phyloP scores from a whole-genome alignment of 1,140 invertebrate genomes.

The Cryptotermes secundus region DNA sequence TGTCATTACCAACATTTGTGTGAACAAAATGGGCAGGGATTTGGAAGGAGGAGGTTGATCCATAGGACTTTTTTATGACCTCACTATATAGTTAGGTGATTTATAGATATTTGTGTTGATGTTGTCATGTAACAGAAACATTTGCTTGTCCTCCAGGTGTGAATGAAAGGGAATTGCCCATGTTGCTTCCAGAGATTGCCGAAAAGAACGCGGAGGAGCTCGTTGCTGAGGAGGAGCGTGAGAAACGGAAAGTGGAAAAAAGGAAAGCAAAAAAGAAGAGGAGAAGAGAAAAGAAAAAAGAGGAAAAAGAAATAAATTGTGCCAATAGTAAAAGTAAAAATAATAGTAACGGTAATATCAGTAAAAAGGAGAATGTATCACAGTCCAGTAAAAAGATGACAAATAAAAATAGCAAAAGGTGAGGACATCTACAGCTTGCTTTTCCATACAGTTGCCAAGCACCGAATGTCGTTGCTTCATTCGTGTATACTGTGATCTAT shows the following conservation, averaged over 20 bases:
- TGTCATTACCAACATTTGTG: too few species aligned
- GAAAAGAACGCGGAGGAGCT: slow-evolving; percentile 27
- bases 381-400: neutral
- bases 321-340: slow-evolving; percentile 6
- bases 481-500: too few species aligned
- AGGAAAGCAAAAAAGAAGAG: slow-evolving; percentile 29
- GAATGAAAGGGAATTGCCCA: neutral
- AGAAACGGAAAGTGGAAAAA: slow-evolving; percentile 24
- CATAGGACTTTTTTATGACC: too few species aligned
- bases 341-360: neutral
- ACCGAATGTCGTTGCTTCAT: neutral
- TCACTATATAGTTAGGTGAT: too few species aligned
- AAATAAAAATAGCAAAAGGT: slow-evolving; percentile 23
- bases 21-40: too few species aligned
- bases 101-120: too few species aligned
- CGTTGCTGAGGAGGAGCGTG: slow-evolving; percentile 28
- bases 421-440: neutral
- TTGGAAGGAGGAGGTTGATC: too few species aligned
- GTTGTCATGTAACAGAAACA: too few species aligned
- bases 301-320: slow-evolving; percentile 2
- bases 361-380: neutral
- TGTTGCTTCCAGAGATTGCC: neutral
- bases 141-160: neutral
- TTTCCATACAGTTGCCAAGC: neutral
- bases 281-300: neutral